Conservation (phyloP, 2,113 vertebrate genomes). For the Desmodus rotundus region DNA sequence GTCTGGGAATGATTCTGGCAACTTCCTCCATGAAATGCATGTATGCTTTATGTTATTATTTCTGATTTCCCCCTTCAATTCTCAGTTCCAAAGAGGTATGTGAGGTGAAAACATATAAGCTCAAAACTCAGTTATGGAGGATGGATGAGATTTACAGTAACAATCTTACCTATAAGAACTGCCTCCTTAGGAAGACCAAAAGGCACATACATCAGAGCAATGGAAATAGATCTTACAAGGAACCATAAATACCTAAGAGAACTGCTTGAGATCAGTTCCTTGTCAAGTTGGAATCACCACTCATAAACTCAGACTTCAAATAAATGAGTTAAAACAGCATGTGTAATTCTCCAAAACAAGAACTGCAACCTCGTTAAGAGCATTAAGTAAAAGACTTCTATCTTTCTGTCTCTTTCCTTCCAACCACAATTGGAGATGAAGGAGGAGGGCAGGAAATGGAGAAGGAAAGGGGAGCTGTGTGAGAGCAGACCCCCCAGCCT, state of each 20-base stretch:
- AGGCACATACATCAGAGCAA: not conserved
- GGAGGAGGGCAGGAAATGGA: not conserved
- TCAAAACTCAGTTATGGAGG: not conserved
- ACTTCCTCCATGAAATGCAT: not conserved
- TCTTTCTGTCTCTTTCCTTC: slow-evolving; percentile 13
- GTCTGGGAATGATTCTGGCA: not conserved
- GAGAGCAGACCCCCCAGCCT: slow-evolving; percentile 23
- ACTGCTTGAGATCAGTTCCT: not conserved
- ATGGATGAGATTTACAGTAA: not conserved
- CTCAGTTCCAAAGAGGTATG: not conserved
- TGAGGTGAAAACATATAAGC: not conserved
- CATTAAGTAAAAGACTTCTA: slow-evolving; percentile 23
- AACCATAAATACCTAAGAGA: not conserved
- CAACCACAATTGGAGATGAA: slow-evolving; percentile 26
- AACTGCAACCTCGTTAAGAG: slow-evolving; percentile 17
- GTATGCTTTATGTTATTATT: not conserved
- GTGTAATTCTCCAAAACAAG: not conserved
- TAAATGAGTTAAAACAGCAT: not conserved
- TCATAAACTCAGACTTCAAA: not conserved
- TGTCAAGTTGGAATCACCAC: not conserved
- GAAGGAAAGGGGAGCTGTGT: not conserved
- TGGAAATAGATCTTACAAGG: not conserved
- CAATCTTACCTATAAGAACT: not conserved
- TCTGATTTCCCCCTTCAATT: not conserved
- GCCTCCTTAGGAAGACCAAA: not conserved